Conservation (phyloP, 2,113 vertebrate species). For the Hydropotes inermis region DNA sequence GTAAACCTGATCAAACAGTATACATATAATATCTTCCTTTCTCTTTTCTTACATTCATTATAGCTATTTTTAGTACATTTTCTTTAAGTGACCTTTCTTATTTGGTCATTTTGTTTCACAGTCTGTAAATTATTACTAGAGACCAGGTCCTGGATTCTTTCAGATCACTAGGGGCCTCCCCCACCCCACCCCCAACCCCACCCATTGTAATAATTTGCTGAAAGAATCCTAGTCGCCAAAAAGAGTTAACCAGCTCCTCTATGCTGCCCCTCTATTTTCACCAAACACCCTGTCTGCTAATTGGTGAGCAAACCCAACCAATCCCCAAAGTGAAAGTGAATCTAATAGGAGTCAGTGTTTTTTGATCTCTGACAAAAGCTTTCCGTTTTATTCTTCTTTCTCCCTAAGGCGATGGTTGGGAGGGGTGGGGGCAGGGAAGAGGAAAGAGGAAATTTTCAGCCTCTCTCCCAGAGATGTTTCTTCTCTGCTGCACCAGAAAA, state of each 20-base stretch:
- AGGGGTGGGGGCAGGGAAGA: not conserved
- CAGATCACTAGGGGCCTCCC: not conserved
- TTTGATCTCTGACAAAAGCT: not conserved
- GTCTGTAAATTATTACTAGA: not conserved
- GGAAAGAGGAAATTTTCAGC: not conserved
- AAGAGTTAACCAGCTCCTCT: not conserved
- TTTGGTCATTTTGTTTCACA: conserved; percentile 19
- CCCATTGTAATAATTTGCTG: not conserved
- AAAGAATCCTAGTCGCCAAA: not conserved
- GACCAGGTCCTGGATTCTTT: not conserved
- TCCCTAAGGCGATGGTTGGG: not conserved
- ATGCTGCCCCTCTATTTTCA: rapidly evolving
- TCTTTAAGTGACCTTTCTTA: conserved; percentile 19
- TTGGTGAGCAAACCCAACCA: not conserved
- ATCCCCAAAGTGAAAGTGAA: not conserved
- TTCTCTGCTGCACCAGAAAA: not conserved
- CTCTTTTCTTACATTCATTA: not conserved
- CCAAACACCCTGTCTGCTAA: not conserved
- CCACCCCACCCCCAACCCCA: too few species aligned
- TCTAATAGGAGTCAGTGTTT: not conserved
- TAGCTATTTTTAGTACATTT: conserved; percentile 35
- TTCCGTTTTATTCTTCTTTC: not conserved
- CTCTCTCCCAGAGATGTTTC: not conserved
- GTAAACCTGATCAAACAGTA: not conserved
- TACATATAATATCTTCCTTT: not conserved